Evolutionary conservation across 2,888 invertebrate species (phyloP), one percentile per base, ranked within the genome.

Genomic region (Drymonia ruficornis): DNA sequence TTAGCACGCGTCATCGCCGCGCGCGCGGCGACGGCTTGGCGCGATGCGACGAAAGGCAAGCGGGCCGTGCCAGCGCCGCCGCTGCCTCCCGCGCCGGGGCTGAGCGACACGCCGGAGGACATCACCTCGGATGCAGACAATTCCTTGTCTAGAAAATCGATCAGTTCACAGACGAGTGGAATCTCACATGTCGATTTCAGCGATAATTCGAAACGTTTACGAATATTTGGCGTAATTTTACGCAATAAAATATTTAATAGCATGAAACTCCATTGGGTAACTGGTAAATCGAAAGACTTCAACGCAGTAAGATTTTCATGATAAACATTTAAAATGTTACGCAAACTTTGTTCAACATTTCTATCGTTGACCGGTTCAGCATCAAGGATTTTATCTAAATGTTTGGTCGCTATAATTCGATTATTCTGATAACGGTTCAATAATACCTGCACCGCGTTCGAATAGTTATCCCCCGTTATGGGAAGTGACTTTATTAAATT

Each of bases 401-500:
- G 51, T 36, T 51, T 51, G 1, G 51, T 45, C 11, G 52, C 36
- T 11, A 46, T 52, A 29, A 46, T 46, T 36, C 52, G 23, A 34
- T 52, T 46, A n/a, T 52, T 52, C 18, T 42, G 18, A 18, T 42
- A 42, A 42, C 42, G 42, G 9, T 18, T 18, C 6, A 42, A 7
- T 42, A 42, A 42, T 5, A 18, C 4, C 4, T 42, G 18, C 4
- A 42, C 4, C 1, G 42, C 18, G 11, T 18, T 18, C 5, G 11
- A 11, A 11, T 42, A 42, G 11, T 42, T 42, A 18, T 16, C 42
- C 11, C 12, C 42, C 3, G 52, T 48, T 15, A 47, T 47, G 15
- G 52, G 52, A 13, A 52, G 28, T 1, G 52, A 52, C 31, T 52
- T 52, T 3, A 52, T 47, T 13, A 52, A 31, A 47, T 52, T 52